Evolutionary conservation across 2,797 vertebrate genomes (phyloP).

Genomic region (Parambassis ranga): DNA sequence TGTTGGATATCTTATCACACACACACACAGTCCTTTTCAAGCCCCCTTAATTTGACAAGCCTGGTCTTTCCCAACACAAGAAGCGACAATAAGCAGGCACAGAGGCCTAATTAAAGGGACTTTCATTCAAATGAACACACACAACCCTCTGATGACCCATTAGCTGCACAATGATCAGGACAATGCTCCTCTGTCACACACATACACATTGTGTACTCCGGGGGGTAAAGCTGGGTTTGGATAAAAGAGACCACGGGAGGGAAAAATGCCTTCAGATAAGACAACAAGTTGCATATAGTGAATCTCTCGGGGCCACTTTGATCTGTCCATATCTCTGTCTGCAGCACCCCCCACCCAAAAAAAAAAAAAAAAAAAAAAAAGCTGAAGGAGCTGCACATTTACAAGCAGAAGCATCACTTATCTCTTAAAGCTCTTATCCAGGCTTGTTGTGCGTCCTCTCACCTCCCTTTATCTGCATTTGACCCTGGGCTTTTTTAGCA

Average conservation of each 20-base stretch:
- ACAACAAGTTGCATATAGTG: constrained; percentile 41
- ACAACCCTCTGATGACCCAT: constrained; percentile 68
- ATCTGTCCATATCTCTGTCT: constrained; percentile 29
- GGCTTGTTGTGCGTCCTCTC: constrained; percentile 32
- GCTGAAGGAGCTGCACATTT: constrained; percentile 32
- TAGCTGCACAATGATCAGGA: constrained; percentile 65
- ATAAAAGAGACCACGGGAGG: constrained; percentile 47
- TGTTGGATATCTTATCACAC: constrained; percentile 1
- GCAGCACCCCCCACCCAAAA: background rate
- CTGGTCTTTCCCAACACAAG: constrained; percentile 63
- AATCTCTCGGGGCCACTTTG: constrained; percentile 26
- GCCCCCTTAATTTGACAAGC: constrained; percentile 59
- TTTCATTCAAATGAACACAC: constrained; percentile 69
- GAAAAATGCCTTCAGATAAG: constrained; percentile 52
- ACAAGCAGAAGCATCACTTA: constrained; percentile 62
- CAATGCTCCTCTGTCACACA: constrained; percentile 54
- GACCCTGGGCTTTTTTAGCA: constrained; percentile 59
- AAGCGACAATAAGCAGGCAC: constrained; percentile 66
- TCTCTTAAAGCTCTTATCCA: constrained; percentile 60
- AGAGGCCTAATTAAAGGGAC: constrained; percentile 68
- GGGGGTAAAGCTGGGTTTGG: constrained; percentile 51
- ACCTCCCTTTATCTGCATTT: constrained; percentile 63
- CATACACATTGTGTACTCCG: constrained; percentile 30
- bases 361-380: too few species aligned
- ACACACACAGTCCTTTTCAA: constrained; percentile 36